Evolutionary conservation across 2,888 invertebrate species (phyloP).

Genomic region (Spodoptera littoralis): DNA sequence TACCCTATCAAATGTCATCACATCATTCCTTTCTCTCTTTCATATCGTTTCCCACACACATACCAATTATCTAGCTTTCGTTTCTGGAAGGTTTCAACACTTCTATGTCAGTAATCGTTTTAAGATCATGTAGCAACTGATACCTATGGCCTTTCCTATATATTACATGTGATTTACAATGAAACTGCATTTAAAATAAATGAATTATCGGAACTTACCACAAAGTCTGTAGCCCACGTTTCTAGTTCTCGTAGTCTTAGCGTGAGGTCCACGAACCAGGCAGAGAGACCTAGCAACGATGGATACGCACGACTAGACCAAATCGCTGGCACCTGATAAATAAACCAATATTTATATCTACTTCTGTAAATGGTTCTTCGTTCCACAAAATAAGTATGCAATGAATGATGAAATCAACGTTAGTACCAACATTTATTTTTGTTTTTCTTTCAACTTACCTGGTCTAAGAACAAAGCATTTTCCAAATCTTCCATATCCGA

Average conservation of each 20-base stretch:
- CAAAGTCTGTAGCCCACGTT: constrained; percentile 98
- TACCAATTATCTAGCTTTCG: no score
- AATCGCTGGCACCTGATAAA: constrained; percentile 92
- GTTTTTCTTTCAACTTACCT: constrained; percentile 75
- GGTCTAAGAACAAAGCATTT: constrained; percentile 97
- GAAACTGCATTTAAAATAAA: background rate
- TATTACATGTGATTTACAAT: no score
- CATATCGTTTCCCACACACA: no score
- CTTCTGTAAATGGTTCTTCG: no score
- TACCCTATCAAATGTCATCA: no score
- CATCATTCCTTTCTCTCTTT: no score
- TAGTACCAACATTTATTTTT: background rate
- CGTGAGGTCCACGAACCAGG: constrained; percentile 98
- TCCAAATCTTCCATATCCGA: constrained; percentile 98
- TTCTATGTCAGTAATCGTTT: no score
- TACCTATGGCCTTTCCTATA: no score
- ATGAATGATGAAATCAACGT: background rate
- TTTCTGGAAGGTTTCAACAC: no score
- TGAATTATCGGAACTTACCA: constrained; percentile 86
- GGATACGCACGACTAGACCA: constrained; percentile 98
- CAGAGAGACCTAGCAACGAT: constrained; percentile 94
- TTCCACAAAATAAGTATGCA: no score
- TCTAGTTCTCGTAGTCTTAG: constrained; percentile 96
- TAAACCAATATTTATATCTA: background rate
- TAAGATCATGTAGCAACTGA: no score